Evolutionary conservation across 2,797 vertebrate genomes (phyloP).

Genomic region (Ceryle rudis): DNA sequence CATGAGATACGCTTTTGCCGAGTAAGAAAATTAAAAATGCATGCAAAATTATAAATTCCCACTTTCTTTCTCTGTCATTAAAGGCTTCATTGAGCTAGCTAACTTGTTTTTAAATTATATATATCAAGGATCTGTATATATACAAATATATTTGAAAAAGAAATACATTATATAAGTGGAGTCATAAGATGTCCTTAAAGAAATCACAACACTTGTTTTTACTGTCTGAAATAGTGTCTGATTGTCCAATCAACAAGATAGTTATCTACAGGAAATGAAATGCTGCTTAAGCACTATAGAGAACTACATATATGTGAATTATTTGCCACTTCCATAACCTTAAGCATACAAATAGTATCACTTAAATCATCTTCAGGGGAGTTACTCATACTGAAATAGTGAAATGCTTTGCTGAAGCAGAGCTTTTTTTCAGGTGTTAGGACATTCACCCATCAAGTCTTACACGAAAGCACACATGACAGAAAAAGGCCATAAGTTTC

Average conservation of each 20-base stretch:
- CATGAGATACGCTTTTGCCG: background rate
- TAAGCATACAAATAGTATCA: background rate
- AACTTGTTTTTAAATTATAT: background rate
- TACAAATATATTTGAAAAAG: background rate
- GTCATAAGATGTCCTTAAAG: background rate
- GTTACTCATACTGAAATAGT: background rate
- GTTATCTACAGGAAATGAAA: background rate
- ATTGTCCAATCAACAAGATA: background rate
- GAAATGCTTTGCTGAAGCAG: background rate
- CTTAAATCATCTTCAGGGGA: background rate
- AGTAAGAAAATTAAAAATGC: background rate
- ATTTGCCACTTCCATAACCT: background rate
- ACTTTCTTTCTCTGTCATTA: background rate
- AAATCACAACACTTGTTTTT: background rate
- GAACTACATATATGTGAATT: accelerated
- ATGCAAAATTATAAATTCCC: background rate
- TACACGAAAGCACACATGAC: background rate
- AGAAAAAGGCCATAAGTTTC: background rate
- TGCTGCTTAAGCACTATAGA: background rate
- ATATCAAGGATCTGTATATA: background rate
- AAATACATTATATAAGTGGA: background rate
- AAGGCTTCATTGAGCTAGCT: background rate
- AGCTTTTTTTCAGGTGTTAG: background rate
- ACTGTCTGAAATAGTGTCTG: background rate
- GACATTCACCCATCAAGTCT: background rate